A percentile compares a stretch with the other conserved stretches of the same genome.
Conservation (phyloP, 2,113 vertebrate species). For the Petrocephalus microphthalmus region DNA sequence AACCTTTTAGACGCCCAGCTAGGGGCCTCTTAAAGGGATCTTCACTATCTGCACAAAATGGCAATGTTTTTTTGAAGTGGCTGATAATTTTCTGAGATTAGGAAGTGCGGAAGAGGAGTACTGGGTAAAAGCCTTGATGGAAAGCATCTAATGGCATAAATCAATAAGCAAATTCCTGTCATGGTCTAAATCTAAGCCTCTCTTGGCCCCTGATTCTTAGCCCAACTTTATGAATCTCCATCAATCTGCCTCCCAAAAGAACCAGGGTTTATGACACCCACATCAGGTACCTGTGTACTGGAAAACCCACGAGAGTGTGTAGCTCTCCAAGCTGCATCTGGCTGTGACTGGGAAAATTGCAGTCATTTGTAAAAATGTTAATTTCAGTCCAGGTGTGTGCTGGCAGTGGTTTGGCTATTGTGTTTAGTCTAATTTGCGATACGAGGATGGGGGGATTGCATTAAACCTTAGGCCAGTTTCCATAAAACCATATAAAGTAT, state of each 20-base stretch:
- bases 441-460: neutral
- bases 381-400: neutral
- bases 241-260: neutral
- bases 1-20: neutral
- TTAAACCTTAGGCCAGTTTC: neutral
- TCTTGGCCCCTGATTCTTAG: neutral
- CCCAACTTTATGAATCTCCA: neutral
- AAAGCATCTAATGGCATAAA: neutral
- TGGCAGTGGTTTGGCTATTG: neutral
- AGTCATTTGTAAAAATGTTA: neutral
- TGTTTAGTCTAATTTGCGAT: neutral
- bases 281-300: neutral
- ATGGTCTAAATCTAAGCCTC: neutral
- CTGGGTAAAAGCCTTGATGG: neutral
- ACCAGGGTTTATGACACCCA: neutral
- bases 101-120: neutral
- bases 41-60: neutral
- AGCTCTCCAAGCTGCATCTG: neutral
- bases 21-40: neutral
- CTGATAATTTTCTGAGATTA: slow-evolving; percentile 3
- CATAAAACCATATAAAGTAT: neutral
- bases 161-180: neutral
- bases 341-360: neutral
- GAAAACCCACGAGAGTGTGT: neutral
- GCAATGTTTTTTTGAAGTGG: slow-evolving; percentile 3